Evolutionary conservation across 1,140 invertebrate genomes (phyloP).

Genomic region (Drosophila pseudoobscura): DNA sequence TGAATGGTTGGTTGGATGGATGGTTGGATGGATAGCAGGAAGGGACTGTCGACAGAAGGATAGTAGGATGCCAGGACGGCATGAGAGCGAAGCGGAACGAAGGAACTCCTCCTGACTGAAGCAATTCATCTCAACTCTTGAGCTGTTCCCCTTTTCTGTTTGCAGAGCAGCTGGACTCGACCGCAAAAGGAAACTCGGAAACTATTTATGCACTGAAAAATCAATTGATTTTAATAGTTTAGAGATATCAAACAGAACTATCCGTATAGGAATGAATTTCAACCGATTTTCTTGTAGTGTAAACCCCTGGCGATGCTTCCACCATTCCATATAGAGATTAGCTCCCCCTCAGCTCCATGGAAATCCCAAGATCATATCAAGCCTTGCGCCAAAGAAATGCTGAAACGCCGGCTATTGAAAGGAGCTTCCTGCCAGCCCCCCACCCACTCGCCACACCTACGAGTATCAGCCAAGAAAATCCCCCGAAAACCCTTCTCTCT

Average conservation of each 20-base stretch:
- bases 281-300: too few relatives aligned
- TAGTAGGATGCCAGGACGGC: background rate
- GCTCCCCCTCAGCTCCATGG: too few relatives aligned
- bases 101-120: constrained; percentile 24
- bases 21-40: constrained; percentile 1
- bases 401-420: constrained; percentile 36
- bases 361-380: constrained; percentile 6
- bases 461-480: constrained; percentile 33
- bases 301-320: too few relatives aligned
- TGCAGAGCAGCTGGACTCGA: constrained; percentile 39
- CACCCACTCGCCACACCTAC: constrained; percentile 22
- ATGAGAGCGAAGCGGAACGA: background rate
- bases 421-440: constrained; percentile 12
- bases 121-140: constrained; percentile 64
- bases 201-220: too few relatives aligned
- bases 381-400: constrained; percentile 17
- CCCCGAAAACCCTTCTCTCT: constrained; percentile 17
- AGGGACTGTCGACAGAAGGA: background rate
- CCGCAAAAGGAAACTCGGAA: constrained; percentile 33
- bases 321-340: too few relatives aligned
- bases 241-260: too few relatives aligned
- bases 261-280: too few relatives aligned
- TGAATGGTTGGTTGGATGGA: constrained; percentile 7
- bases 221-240: too few relatives aligned
- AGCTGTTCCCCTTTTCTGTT: constrained; percentile 22